phyloP scores from a whole-genome alignment of 2,113 vertebrate species.

The Mastomys coucha region DNA sequence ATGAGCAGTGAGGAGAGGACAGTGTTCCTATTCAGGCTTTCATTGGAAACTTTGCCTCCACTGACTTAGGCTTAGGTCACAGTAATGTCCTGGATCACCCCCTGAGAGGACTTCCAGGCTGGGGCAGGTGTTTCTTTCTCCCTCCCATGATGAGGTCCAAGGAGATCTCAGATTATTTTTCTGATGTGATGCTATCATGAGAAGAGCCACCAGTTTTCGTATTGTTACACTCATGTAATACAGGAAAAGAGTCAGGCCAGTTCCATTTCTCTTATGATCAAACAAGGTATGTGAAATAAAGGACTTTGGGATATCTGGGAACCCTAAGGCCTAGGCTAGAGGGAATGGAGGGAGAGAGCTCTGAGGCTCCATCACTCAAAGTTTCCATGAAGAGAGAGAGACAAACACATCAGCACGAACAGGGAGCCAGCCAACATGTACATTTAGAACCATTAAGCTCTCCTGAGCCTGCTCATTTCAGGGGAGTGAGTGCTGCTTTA shows the following conservation, averaged over 20 bases:
- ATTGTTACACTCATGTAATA: background rate
- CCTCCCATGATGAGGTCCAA: background rate
- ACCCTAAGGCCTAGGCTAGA: background rate
- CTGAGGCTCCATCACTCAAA: background rate
- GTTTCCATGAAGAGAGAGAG: constrained; percentile 9
- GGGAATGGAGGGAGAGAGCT: background rate
- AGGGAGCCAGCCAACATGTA: background rate
- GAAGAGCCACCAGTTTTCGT: background rate
- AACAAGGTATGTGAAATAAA: background rate
- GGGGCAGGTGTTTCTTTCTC: background rate
- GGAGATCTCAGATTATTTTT: background rate
- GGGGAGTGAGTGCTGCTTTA: background rate
- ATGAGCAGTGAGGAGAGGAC: background rate
- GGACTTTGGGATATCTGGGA: background rate
- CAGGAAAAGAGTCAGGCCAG: background rate
- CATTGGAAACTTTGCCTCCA: background rate
- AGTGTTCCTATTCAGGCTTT: background rate
- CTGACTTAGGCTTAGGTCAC: background rate
- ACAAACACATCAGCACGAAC: background rate
- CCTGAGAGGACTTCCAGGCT: background rate
- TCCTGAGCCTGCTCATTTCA: background rate
- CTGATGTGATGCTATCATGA: background rate
- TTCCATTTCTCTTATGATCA: background rate
- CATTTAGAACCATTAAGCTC: background rate
- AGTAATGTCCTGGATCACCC: background rate